Conservation (phyloP, 2,888 invertebrate genomes). For the Tenthredo scrophulariae region DNA sequence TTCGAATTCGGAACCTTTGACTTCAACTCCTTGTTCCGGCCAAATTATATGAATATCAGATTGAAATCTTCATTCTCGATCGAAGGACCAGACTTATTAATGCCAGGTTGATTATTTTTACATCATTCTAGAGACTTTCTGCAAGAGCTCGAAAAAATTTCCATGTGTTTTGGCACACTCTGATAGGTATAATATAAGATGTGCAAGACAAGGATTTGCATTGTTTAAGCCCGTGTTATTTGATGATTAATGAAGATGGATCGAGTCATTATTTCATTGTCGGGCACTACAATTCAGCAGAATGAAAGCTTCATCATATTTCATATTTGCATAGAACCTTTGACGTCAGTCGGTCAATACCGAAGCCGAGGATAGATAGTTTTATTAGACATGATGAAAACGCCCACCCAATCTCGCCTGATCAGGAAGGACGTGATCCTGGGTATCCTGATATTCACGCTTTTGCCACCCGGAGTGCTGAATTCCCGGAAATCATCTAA, state of each 20-base stretch:
- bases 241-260: background rate
- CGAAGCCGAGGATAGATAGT: background rate
- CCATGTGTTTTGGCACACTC: background rate
- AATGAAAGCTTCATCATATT: background rate
- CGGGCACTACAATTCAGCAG: background rate
- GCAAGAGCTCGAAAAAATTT: background rate
- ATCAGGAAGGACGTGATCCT: background rate
- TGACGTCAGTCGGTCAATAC: background rate
- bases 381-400: constrained; percentile 27
- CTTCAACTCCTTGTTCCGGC: background rate
- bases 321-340: constrained; percentile 28
- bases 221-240: background rate
- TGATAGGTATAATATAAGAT: background rate
- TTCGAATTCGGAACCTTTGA: background rate
- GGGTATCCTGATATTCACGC: background rate
- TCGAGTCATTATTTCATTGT: constrained; percentile 3
- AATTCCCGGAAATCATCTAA: background rate
- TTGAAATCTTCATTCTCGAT: too few relatives aligned
- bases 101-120: background rate
- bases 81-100: background rate
- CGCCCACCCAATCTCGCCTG: constrained; percentile 3
- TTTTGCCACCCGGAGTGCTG: background rate
- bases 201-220: background rate
- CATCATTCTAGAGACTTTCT: background rate
- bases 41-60: too few relatives aligned